phyloP scores from a whole-genome alignment of 2,888 invertebrate genomes.

The Metalampra italica region DNA sequence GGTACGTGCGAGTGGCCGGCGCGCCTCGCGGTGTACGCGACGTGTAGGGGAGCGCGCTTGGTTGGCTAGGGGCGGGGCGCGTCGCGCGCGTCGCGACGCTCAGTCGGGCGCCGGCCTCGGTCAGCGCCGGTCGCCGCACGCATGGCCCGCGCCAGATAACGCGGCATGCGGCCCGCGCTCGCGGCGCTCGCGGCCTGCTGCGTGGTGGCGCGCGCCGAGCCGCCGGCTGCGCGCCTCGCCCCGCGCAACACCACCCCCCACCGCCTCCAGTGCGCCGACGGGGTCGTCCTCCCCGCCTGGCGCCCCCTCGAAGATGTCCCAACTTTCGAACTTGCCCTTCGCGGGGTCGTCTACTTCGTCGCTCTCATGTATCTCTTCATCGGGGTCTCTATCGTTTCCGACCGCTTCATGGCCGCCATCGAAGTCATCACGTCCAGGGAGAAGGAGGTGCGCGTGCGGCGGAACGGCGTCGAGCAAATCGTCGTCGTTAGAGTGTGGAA shows the following conservation, averaged over 20 bases:
- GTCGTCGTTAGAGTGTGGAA: conserved; percentile 98
- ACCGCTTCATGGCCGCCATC: conserved; percentile 99
- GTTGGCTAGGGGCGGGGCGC: conserved; percentile 29
- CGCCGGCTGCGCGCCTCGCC: conserved; percentile 53
- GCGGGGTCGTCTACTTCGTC: conserved; percentile 94
- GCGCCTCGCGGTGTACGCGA: conserved; percentile 3
- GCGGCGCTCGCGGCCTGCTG: conserved; percentile 71
- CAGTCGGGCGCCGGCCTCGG: conserved; percentile 74
- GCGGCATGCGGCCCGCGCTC: conserved; percentile 73
- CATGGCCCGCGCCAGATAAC: conserved; percentile 56
- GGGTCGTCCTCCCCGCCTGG: conserved; percentile 94
- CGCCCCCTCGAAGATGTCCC: conserved; percentile 87
- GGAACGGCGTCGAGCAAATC: conserved; percentile 92
- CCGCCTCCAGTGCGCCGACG: conserved; percentile 84
- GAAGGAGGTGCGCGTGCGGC: conserved; percentile 94
- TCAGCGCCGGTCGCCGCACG: conserved; percentile 66
- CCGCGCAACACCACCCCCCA: conserved; percentile 57
- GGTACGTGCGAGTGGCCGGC: conserved; percentile 21
- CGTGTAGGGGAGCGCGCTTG: conserved; percentile 13
- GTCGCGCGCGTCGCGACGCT: conserved; percentile 44
- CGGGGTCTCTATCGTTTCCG: conserved; percentile 98
- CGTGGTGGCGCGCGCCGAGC: conserved; percentile 65
- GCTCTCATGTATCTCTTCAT: conserved; percentile 96
- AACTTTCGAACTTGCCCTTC: conserved; percentile 86
- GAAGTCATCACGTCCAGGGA: conserved; percentile 99